Evolutionary conservation across 2,888 invertebrate genomes (phyloP), one percentile per base, ranked within the genome.

Genomic region (Apamea anceps): DNA sequence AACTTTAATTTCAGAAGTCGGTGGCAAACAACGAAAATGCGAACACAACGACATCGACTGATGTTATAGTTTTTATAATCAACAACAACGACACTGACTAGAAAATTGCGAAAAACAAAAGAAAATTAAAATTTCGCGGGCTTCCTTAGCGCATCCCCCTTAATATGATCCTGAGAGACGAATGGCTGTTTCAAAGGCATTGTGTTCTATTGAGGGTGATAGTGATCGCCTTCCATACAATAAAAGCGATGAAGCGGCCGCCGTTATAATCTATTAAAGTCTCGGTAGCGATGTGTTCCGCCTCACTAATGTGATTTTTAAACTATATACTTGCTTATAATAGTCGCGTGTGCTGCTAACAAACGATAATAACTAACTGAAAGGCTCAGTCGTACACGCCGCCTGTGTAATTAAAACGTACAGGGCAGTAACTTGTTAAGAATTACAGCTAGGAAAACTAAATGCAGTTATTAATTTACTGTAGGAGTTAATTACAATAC

Each of bases 171-270:
- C 88, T 82, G 68, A 67, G 88, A 90, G 89, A 82, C 90, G 88
- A 93, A 93, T 91, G 91, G 88, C 84, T 88, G 77, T 81, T 85
- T 85, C 86, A 86, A 88, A 88, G 85, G 87, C 88, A 92, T 92
- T 93, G 92, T 93, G 84, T 86, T 90, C 87, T 90, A 90, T 89
- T 86, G 88, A 89, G 87, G 87, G 86, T 86, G 91, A 92, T 90
- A 88, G 80, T 85, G 89, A 92, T 93, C 90, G 87, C 89, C 82
- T 90, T 90, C 87, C 80, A 81, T 88, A 84, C 91, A 92, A 90
- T 91, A 91, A 89, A 72, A 87, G 88, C 74, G 83, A 89, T 85
- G 88, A 90, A 88, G 86, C 87, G 76, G 67, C 73, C 62, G 42
- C 67, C 15, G 70, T 70, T 85, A 89, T 90, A 89, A 89, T 88